Percentiles rank a stretch among this genome's conserved stretches.
These are phyloP conservation scores for Heterotis niloticus DNA, from an alignment of 2,113 vertebrate species.

Conservation along the genomic window DNA sequence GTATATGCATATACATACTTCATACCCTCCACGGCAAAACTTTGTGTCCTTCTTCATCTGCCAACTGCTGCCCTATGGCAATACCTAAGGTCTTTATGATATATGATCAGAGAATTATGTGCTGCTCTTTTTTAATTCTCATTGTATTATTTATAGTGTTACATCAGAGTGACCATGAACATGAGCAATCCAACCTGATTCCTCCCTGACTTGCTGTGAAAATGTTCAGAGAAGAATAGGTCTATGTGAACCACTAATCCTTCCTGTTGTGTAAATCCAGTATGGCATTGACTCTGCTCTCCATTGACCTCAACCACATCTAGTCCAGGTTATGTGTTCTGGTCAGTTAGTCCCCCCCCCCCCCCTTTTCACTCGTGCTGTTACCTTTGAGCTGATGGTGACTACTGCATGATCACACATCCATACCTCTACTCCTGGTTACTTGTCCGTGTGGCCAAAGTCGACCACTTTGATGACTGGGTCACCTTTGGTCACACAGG, in stretches of 20 bases:
- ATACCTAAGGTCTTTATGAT: neutral
- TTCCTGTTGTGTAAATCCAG: neutral
- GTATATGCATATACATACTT: conserved; percentile 2
- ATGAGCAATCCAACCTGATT: neutral
- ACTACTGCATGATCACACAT: conserved; percentile 5
- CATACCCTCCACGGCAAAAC: neutral
- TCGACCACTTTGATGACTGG: neutral
- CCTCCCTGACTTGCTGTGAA: conserved; percentile 13
- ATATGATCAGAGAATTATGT: neutral
- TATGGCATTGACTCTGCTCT: neutral
- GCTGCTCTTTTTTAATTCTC: conserved; percentile 6
- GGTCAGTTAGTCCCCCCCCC: neutral
- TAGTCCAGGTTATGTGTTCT: neutral
- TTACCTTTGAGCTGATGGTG: neutral
- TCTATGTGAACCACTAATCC: neutral
- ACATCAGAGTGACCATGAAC: neutral
- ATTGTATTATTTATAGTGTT: conserved; percentile 20
- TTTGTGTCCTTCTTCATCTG: conserved; percentile 11
- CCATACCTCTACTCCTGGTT: neutral
- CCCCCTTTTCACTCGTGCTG: neutral
- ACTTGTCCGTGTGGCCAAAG: neutral
- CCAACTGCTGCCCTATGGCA: neutral
- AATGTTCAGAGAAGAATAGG: neutral
- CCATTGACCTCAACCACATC: neutral
- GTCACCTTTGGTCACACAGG: too few species aligned